Base-by-base conservation (phyloP, 2,888 invertebrate genomes). In the Nemoura dubitans region DNA sequence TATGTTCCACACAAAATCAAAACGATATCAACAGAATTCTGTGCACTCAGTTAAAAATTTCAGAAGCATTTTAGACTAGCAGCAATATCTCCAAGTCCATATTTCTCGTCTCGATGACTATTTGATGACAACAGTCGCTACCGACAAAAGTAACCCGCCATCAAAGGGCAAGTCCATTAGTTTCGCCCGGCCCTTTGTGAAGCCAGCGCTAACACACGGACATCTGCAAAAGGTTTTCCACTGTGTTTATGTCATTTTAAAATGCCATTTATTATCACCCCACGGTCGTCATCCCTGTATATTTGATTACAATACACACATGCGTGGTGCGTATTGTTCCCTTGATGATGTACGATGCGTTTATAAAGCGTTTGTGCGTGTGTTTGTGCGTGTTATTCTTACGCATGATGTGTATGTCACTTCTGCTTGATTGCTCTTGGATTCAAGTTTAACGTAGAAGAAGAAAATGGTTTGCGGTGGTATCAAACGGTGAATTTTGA, bases 191-290 rank as follows among this genome's bases (percentile, higher is more conserved):
- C 10, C 29, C 28, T 16, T 30, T 81, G 30, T 81, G 28, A n/a
- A 0, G 16, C 36, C 14, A 3, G 6, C 16, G 21, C 59, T 21
- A 59, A 21, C n/a, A n/a, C 6, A n/a, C 27, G 28, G 28, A 30
- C 81, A 29, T 81, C 0, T 81, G 29, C 30, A 81, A 29, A 81
- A n/a, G 14, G 26, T 14, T 29, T 84, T 59, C 3, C 29, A 59
- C 25, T 84, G 76, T 84, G 43, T 84, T 84, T 84, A 84, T 84
- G 84, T 84, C 84, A 28, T 84, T 76, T 84, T 84, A 84, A 84
- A 84, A 76, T 76, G 28, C 76, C 29, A 84, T 84, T 84, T 84
- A 84, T 83, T 83, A 84, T 28, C 59, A 81, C 78, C 81, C 81
- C n/a, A 6, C n/a, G 28, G 28, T 81, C 81, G 27, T 28, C 78